A percentile compares a stretch with the other conserved stretches of the same genome.
phyloP scores from a whole-genome alignment of 2,888 invertebrate species.

The Suillia variegata region DNA sequence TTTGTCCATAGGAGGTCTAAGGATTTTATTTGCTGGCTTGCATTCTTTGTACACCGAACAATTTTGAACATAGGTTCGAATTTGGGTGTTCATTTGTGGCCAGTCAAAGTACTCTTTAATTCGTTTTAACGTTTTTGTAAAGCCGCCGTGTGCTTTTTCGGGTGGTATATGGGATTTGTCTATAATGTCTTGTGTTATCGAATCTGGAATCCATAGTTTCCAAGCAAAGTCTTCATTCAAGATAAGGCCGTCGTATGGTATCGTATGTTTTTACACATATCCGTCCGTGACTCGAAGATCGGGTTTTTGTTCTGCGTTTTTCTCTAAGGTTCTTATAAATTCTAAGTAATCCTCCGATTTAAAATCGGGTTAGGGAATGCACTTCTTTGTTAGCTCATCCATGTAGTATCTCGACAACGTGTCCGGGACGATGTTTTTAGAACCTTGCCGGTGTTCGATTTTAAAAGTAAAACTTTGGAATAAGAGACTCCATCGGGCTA shows the following conservation, averaged over 20 bases:
- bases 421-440: constrained; percentile 2
- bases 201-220: constrained; percentile 1
- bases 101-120: constrained; percentile 12
- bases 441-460: constrained; percentile 7
- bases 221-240: not conserved
- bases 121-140: constrained; percentile 5
- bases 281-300: too few relatives aligned
- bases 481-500: constrained; percentile 1
- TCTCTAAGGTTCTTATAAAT: not conserved
- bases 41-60: constrained; percentile 8
- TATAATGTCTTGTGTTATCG: not conserved
- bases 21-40: constrained; percentile 11
- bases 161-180: constrained; percentile 9
- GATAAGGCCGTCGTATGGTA: not conserved
- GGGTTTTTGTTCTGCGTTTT: not conserved
- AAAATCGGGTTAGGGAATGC: too few relatives aligned
- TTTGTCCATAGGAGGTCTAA: constrained; percentile 11
- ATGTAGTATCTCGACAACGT: not conserved
- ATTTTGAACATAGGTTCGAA: not conserved
- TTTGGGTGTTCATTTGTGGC: constrained; percentile 4
- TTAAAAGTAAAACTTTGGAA: not conserved
- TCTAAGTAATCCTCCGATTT: not conserved
- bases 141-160: constrained; percentile 10
- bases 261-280: too few relatives aligned
- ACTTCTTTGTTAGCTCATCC: not conserved